A percentile compares a stretch with the other conserved stretches of the same genome.
Conservation (phyloP, 2,113 vertebrate species). For the Acrocephalus arundinaceus region DNA sequence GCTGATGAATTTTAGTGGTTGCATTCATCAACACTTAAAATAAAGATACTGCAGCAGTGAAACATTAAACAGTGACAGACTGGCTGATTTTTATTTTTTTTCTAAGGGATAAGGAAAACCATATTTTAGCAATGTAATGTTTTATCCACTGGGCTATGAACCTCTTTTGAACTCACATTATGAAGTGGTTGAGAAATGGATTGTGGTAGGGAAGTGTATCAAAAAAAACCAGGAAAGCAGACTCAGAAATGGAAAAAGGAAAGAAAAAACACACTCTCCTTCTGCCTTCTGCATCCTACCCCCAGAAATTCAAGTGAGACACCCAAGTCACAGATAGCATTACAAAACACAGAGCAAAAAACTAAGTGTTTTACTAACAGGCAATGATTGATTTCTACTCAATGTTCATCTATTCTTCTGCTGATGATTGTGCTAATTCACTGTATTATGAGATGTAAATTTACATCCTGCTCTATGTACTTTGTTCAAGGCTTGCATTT, state of each 20-base stretch:
- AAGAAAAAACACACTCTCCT: background rate
- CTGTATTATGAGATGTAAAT: background rate
- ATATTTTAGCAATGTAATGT: background rate
- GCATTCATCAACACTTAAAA: background rate
- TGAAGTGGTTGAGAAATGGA: background rate
- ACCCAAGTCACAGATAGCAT: background rate
- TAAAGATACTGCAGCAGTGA: background rate
- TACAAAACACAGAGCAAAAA: background rate
- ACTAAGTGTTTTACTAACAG: background rate
- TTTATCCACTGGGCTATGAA: slow-evolving; percentile 9
- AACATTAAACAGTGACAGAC: background rate
- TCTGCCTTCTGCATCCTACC: background rate
- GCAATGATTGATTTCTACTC: background rate
- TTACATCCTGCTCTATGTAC: background rate
- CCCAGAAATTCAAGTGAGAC: background rate
- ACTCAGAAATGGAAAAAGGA: background rate
- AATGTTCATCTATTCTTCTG: background rate
- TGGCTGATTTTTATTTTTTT: background rate
- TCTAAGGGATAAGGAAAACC: background rate
- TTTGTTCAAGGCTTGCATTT: background rate
- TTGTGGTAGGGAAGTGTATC: background rate
- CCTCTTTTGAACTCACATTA: background rate
- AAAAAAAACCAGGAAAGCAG: background rate
- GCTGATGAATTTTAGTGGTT: background rate
- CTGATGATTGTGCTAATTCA: background rate